phyloP scores from a whole-genome alignment of 2,113 vertebrate genomes.

The Urocolius indicus region DNA sequence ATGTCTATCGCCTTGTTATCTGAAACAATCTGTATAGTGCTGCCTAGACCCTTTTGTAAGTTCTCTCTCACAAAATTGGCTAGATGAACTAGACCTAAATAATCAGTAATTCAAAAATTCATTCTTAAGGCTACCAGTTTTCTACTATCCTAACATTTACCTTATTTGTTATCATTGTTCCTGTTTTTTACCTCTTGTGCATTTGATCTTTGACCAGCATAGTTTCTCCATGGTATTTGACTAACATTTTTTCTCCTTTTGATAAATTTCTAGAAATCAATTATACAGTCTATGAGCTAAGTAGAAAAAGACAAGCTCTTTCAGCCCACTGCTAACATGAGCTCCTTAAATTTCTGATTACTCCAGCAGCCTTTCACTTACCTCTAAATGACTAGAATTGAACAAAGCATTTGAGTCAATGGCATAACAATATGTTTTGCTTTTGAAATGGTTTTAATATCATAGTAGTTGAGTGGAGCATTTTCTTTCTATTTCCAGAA shows the following conservation, averaged over 20 bases:
- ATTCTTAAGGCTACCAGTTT: background rate
- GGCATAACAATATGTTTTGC: background rate
- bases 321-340: background rate
- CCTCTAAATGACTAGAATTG: background rate
- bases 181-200: background rate
- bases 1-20: background rate
- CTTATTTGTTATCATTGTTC: background rate
- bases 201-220: background rate
- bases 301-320: background rate
- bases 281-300: background rate
- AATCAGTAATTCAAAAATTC: background rate
- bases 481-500: background rate
- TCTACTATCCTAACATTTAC: background rate
- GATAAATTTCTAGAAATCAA: background rate
- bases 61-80: accelerated
- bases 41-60: background rate
- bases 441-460: background rate
- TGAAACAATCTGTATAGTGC: background rate
- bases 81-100: background rate
- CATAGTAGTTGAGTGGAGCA: background rate
- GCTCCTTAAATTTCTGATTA: background rate
- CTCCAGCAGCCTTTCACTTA: background rate
- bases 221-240: background rate
- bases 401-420: background rate
- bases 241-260: background rate